These are phyloP conservation scores for Desmophyllum pertusum DNA, from an alignment of 92 coral and sea anemone genomes.

Conservation along the genomic window DNA sequence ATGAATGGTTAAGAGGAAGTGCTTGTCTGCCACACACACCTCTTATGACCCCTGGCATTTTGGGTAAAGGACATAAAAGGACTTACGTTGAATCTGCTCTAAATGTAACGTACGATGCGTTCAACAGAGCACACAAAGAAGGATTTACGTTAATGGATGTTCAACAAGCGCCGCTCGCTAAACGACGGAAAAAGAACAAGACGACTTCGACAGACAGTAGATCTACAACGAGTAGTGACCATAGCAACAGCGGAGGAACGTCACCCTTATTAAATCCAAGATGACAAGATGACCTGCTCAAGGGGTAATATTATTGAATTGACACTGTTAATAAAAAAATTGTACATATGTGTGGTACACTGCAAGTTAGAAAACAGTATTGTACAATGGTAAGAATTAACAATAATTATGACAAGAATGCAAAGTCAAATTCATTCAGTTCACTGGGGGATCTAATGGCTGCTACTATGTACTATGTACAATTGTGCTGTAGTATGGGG, in stretches of 20 bases:
- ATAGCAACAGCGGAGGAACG: conserved; percentile 80
- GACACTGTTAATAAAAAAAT: background rate
- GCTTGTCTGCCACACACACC: conserved; percentile 93
- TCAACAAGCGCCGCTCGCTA: conserved; percentile 96
- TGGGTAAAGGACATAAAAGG: conserved; percentile 90
- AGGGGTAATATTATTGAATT: background rate
- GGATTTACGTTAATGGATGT: conserved; percentile 97
- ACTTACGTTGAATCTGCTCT: conserved; percentile 98
- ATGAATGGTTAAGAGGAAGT: conserved; percentile 90
- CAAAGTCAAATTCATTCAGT: background rate
- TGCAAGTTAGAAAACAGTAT: conserved; percentile 29
- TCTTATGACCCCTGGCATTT: conserved; percentile 96
- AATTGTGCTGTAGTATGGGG: background rate
- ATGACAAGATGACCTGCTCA: conserved; percentile 48
- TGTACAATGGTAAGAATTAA: background rate
- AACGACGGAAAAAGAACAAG: conserved; percentile 96
- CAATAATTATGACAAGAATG: background rate
- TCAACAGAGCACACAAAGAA: conserved; percentile 90
- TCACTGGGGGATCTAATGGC: conserved; percentile 8
- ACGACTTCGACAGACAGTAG: conserved; percentile 89
- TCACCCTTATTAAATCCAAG: conserved; percentile 73
- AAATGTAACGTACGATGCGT: conserved; percentile 92
- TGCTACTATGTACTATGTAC: background rate
- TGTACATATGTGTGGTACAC: conserved; percentile 53
- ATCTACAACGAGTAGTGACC: conserved; percentile 89